Base-by-base conservation (phyloP, 2,888 invertebrate species). In the Ptychoptera contaminata region DNA sequence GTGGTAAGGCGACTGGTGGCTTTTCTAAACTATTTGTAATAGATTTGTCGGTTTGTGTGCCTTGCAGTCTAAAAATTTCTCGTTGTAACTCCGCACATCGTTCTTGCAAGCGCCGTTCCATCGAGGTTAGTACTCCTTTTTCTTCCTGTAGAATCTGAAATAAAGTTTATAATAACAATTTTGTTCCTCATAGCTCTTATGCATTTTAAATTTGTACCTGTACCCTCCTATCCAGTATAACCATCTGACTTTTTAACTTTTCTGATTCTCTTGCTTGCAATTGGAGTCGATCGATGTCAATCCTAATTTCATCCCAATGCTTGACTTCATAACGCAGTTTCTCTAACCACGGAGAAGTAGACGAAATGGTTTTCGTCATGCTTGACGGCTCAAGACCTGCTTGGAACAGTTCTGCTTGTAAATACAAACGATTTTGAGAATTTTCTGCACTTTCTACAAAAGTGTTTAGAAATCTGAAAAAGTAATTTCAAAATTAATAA, bases 321-420 rank as follows among this genome's bases (percentile, higher is more conserved):
- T 80, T 76, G 47, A 90, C 71, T 61, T 88, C 87, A 49, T 64
- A 69, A 46, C 73, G 67, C 9, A 84, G 69, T 46, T 70, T 68
- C 34, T 80, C 80, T 43, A 77, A 71, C 49, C 74, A 70, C 15
- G 72, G 71, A 8, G 79, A 74, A 41, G 77, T 71, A 49, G 76
- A 73, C 8, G 74, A 70, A 48, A 82, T 70, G 56, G 76, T 77
- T 60, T 70, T 70, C 35, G 65, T 62, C 47, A 73, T 56, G 16
- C 62, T 63, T 15, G 60, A 56, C 3, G 68, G 61, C 46, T 83
- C 82, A 53, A 85, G 78, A 9, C 85, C 85, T 44, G 86, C 85
- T 61, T 87, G 84, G 54, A 81, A 82, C 49, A 87, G 61, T 62
- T 85, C 86, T 0, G 85, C 86, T 66, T 88, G 90, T 43, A 90